Base-by-base conservation (phyloP, 2,113 vertebrate genomes). In the Albula glossodonta region DNA sequence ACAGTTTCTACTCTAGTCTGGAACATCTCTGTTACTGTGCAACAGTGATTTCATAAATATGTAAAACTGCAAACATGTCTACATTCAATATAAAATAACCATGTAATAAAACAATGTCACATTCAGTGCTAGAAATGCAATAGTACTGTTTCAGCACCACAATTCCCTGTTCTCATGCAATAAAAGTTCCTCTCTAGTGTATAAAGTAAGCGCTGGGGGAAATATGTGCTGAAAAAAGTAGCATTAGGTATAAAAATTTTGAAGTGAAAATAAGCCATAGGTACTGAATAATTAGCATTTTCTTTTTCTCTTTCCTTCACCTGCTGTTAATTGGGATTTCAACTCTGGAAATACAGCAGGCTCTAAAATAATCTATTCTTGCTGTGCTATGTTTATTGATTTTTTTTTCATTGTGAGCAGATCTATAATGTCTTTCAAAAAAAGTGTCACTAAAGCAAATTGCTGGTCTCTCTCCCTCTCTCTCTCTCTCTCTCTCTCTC, bases 321-420 rank as follows among this genome's bases (percentile, higher is more conserved):
- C 84, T 25, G 53, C 49, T 85, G 56, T 79, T 60, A 57, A 60
- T 51, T 80, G 74, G 74, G 50, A 57, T 10, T 41, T 41, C 31
- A 41, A 41, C 31, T 41, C 31, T 41, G 31, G 31, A 41, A 41
- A 41, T 41, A 41, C 31, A 41, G 31, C 31, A 41, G 31, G 31
- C 31, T 41, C 31, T 41, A 41, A 41, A 4, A 60, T 60, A 60
- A 15, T 60, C 57, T 12, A 15, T 60, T 19, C 51, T 78, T 60
- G 53, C 51, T 78, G 74, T 48, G 74, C 74, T 4, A 60, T 66
- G 60, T 22, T 85, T 80, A 80, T 79, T 80, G 60, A 15, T 19
- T 66, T 79, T 85, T 78, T 53, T 79, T 85, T 49, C 49, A 80
- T 80, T 78, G 84, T 56, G 51, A 31, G 80, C 52, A 85, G 53